Conservation (phyloP, 2,888 invertebrate species). For the Stomorhina lunata region DNA sequence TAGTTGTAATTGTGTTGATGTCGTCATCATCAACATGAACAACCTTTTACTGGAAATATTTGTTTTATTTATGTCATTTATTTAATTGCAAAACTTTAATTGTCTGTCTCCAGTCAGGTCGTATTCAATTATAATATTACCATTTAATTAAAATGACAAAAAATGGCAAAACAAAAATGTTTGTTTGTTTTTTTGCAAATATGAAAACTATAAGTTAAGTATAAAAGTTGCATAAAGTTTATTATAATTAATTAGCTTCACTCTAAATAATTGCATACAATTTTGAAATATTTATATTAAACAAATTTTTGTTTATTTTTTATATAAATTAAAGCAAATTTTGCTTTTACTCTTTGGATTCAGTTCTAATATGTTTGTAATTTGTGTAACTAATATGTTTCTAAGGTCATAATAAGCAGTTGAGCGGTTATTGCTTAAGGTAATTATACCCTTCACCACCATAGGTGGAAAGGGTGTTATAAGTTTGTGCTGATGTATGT, state of each 20-base stretch:
- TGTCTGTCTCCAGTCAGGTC: conserved; percentile 53
- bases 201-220: neutral
- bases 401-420: too few species aligned
- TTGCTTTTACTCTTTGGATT: too few species aligned
- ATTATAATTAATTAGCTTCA: neutral
- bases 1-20: neutral
- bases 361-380: too few species aligned
- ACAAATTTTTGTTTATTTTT: too few species aligned
- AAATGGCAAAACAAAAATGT: conserved; percentile 8
- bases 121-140: conserved; percentile 56
- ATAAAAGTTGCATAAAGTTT: neutral
- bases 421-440: too few species aligned
- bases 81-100: conserved; percentile 65
- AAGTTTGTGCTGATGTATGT: too few species aligned
- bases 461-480: too few species aligned
- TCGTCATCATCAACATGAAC: conserved; percentile 22
- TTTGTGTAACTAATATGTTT: too few species aligned
- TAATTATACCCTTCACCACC: too few species aligned
- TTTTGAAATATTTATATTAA: too few species aligned
- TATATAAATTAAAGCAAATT: too few species aligned
- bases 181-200: neutral
- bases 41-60: conserved; percentile 32
- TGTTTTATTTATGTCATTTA: conserved; percentile 61
- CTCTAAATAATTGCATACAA: neutral
- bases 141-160: conserved; percentile 55